Conservation (phyloP, 2,888 invertebrate species). For the Drosophila eohydei region DNA sequence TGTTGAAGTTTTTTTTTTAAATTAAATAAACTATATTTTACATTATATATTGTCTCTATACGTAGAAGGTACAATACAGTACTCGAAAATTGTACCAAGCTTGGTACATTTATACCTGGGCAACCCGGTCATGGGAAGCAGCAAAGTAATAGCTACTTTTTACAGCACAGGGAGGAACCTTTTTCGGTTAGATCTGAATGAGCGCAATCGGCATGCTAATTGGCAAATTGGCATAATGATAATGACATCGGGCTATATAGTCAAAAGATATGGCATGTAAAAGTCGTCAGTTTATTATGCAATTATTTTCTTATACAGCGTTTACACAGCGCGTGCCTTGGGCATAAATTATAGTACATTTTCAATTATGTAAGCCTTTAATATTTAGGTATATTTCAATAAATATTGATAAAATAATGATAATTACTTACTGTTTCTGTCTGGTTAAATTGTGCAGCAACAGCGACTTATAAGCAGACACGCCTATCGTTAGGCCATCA, state of each 20-base stretch:
- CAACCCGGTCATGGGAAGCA: background rate
- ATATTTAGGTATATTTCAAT: background rate
- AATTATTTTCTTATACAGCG: conserved; percentile 37
- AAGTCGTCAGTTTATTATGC: conserved; percentile 51
- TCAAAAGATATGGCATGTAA: conserved; percentile 1
- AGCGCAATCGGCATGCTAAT: conserved; percentile 38
- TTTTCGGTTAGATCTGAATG: conserved; percentile 30
- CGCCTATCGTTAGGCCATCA: conserved; percentile 20
- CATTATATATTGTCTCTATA: background rate
- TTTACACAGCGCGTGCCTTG: conserved; percentile 3
- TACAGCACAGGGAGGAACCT: conserved; percentile 18
- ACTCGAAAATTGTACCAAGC: background rate
- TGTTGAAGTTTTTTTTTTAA: too few species aligned
- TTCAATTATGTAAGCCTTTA: conserved; percentile 26
- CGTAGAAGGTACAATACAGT: background rate
- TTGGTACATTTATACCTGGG: background rate
- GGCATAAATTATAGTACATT: conserved; percentile 1
- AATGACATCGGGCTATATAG: background rate
- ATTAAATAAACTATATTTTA: background rate
- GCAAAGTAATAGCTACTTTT: conserved; percentile 33
- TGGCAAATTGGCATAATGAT: conserved; percentile 33
- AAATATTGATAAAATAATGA: background rate
- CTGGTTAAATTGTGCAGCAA: conserved; percentile 8
- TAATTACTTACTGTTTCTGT: conserved; percentile 51
- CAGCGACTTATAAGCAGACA: conserved; percentile 29